These are phyloP conservation scores for Ginglymostoma cirratum DNA, from an alignment of 2,113 vertebrate genomes.

Conservation along the genomic window DNA sequence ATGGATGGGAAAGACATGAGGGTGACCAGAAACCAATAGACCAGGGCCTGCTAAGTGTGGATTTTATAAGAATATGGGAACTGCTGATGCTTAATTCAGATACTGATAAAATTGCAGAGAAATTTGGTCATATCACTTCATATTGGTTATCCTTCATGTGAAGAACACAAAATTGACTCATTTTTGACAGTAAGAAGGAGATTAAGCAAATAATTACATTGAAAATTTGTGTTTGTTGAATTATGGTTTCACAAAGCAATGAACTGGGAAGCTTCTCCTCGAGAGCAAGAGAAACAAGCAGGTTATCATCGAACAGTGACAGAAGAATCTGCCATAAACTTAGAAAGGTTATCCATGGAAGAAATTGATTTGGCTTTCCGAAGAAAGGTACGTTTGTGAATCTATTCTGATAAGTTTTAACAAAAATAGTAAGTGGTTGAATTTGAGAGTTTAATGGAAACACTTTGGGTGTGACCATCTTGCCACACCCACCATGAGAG, in stretches of 20 bases:
- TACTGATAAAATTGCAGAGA: neutral
- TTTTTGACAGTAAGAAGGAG: neutral
- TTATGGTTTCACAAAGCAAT: constrained; percentile 40
- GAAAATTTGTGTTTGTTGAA: neutral
- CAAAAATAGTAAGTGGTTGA: neutral
- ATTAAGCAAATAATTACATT: neutral
- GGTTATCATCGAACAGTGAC: neutral
- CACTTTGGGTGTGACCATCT: neutral
- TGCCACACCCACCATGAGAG: too few relatives aligned
- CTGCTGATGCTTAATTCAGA: neutral
- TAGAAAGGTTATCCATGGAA: constrained; percentile 42
- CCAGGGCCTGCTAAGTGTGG: neutral
- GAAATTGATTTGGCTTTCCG: constrained; percentile 43
- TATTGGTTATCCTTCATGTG: neutral
- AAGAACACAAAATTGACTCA: neutral
- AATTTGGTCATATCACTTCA: neutral
- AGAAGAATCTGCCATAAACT: neutral
- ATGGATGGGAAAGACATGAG: neutral
- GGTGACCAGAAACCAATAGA: neutral
- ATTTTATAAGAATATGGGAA: neutral
- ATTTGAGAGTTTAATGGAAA: neutral
- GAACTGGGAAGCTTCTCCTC: constrained; percentile 38
- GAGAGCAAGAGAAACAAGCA: constrained; percentile 31
- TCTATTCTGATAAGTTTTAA: neutral
- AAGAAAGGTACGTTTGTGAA: constrained; percentile 43